Base-by-base conservation (phyloP, 2,797 vertebrate species). In the Pangasius krempfi region DNA sequence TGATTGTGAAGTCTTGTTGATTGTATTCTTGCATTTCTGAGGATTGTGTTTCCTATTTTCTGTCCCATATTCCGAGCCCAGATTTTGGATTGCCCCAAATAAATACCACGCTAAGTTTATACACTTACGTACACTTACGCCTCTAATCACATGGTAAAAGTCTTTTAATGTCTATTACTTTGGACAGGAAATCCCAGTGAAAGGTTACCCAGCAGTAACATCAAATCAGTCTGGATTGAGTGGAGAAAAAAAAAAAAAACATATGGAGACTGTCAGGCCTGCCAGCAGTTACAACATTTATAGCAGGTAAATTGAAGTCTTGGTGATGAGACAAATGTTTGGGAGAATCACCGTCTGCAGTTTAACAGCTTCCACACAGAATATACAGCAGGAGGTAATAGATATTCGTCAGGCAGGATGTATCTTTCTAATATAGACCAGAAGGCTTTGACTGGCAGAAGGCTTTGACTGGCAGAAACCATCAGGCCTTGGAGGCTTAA, bases 261-360 rank as follows among this genome's bases (percentile, higher is more conserved):
- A 5, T 25, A 40, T 82, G 33, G 22, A 44, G 79, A 14, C 22
- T 40, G 56, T 82, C 33, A 44, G 22, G 10, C 56, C 79, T 25
- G 33, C 56, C 56, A 82, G 58, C 37, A 62, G 25, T 44, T 83
- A n/a, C 58, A 64, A n/a, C 40, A 83, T 44, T 47, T 64, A 47
- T 64, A 64, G 81, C 60, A 83, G 58, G 22, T 82, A 40, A 82
- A 82, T 44, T 82, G 37, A 83, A 64, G 58, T 64, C 27, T 44
- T 83, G 58, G 60, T 83, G 81, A 83, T 83, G 60, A 40, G 60
- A 83, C 40, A 47, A 64, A 83, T 83, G 37, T 47, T 82, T 62
- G 20, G 2, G 5, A 58, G 37, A 44, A 44, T 62, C 22, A 16
- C 25, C n/a, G 80, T 64, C 37, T 83, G 81, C 2, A n/a, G 40